A percentile compares a stretch with the other conserved stretches of the same genome.
Conservation (phyloP, 2,888 invertebrate genomes). For the Conus canariensis region DNA sequence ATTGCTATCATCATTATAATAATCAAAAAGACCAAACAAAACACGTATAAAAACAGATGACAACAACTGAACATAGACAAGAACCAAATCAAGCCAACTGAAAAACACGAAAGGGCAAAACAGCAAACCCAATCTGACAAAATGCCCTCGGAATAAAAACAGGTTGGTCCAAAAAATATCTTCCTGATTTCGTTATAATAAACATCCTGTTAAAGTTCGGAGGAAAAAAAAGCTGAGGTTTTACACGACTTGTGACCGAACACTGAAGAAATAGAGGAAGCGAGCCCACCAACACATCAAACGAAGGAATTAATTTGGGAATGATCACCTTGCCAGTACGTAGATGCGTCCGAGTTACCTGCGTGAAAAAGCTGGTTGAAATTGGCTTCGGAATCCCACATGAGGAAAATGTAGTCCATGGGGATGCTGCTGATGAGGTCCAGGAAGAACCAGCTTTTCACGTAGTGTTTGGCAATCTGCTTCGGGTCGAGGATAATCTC, state of each 20-base stretch:
- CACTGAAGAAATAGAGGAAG: background rate
- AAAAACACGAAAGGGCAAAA: background rate
- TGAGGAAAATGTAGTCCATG: conserved; percentile 99
- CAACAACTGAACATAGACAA: background rate
- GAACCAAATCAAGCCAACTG: background rate
- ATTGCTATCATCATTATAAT: no score
- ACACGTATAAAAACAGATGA: background rate
- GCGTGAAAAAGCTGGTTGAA: conserved; percentile 78
- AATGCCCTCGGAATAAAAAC: no score
- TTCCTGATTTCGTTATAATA: no score
- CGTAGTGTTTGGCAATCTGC: conserved; percentile 98
- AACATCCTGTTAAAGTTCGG: no score
- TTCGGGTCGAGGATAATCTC: conserved; percentile 98
- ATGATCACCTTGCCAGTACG: conserved; percentile 77
- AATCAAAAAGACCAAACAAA: no score
- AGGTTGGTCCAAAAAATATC: no score
- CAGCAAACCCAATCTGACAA: no score
- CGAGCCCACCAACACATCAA: background rate
- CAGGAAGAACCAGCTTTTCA: conserved; percentile 99
- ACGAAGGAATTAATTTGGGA: conserved; percentile 53
- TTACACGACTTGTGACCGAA: background rate
- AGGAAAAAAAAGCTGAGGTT: background rate
- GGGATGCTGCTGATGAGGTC: conserved; percentile 99
- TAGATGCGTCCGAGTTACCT: conserved; percentile 73
- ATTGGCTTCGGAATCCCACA: conserved; percentile 87